Base-by-base conservation (phyloP, 1,140 invertebrate genomes). In the Cecropterus lyciades region DNA sequence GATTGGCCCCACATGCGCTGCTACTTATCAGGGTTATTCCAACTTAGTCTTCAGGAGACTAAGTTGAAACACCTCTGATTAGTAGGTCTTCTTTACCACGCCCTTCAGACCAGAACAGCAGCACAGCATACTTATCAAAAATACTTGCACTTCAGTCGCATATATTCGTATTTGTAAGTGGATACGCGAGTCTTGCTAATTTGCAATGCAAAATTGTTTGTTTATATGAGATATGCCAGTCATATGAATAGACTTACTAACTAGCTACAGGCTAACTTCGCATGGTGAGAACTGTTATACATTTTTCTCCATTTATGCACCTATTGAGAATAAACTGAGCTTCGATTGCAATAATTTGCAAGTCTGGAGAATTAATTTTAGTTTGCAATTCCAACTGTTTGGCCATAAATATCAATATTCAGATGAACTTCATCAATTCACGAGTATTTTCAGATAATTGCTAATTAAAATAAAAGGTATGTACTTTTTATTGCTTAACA, bases 321-420 rank as follows among this genome's bases (percentile, higher is more conserved):
- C 10, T 14, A 45, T 45, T 45, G 6, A 17, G 9, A 45, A 45
- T 45, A 42, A 13, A 15, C 6, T 42, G 52, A 15, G 52, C 33
- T 55, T 42, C 43, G 15, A 15, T 13, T 42, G 52, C 52, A 55
- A 40, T 42, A 15, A 55, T 55, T 55, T 55, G 52, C 52, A 37
- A 42, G 30, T 55, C 52, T 55, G 15, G 30, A 33, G 15, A 40
- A 37, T 55, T 37, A 40, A 55, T 55, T 16, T 55, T 42, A 55
- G 30, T 55, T 42, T 40, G 30, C 52, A 55, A 55, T 55, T 13
- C 52, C 52, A 42, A 55, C 52, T 55, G 33, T 55, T 17, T 42
- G n/a, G n/a, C n/a, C 52, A 42, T 55, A 55, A 55, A 55, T 55
- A 55, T 42, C 33, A 55, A 55, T 55, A 42, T 42, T 55, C 52